Evolutionary conservation across 2,888 invertebrate genomes (phyloP), one percentile per base, ranked within the genome.

Genomic region (Hypomecis punctinalis): DNA sequence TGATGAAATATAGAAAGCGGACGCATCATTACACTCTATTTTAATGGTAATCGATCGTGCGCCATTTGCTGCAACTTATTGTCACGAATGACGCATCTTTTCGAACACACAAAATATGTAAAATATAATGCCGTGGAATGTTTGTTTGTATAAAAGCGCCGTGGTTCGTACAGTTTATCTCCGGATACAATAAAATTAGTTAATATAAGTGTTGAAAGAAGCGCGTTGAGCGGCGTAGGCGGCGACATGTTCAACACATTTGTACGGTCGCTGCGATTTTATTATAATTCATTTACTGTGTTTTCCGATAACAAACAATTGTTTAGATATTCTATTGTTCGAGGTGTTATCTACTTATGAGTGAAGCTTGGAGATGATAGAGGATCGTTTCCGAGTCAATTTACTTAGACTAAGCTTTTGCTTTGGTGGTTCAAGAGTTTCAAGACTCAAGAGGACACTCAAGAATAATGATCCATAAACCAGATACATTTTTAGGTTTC

Each of bases 231-330:
- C 83, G 87, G 84, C 85, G 90, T 90, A 83, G 91, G 91, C 83
- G 85, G 73, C 74, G 69, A 90, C 90, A 90, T 70, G 86, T 78
- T 81, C 85, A 82, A 84, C 88, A 86, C 88, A 91, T 91, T 91
- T 91, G 91, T 91, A 85, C 79, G 83, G 80, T 83, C 83, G 80
- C 81, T 80, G 79, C 84, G 80, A 83, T 86, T 89, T 90, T 91
- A 89, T 89, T 91, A 89, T 91, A 91, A 91, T 89, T 89, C 89
- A 89, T 87, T 91, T 90, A 88, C 84, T 85, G 79, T 88, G 89
- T 88, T 85, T 78, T 81, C 78, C 76, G 82, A 79, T 76, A 78
- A 76, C 79, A 75, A 67, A 75, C 73, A 73, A 79, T 80, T 79
- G 72, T 72, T 61, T 68, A 70, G 70, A 70, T 70, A 70, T 57